These are phyloP conservation scores for Patella ulyssiponensis DNA, from an alignment of 2,888 invertebrate species.

Conservation along the genomic window DNA sequence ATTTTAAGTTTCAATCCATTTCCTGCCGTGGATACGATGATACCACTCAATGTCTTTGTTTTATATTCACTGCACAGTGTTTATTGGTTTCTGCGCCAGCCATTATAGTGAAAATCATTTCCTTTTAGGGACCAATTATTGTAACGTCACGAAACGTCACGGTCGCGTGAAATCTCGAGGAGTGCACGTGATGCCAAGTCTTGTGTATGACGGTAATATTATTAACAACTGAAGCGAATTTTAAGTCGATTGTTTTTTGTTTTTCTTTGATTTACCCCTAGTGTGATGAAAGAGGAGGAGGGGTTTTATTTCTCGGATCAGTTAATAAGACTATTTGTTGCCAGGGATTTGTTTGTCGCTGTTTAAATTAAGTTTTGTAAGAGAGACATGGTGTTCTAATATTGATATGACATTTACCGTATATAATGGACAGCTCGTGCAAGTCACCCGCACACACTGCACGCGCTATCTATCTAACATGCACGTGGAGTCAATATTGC, in stretches of 20 bases:
- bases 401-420: neutral
- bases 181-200: slow-evolving; percentile 6
- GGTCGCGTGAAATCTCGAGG: neutral
- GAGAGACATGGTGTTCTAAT: neutral
- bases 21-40: slow-evolving; percentile 18
- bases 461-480: neutral
- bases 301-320: neutral
- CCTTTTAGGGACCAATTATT: slow-evolving; percentile 13
- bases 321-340: neutral
- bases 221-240: too few relatives aligned
- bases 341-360: neutral
- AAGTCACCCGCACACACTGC: neutral
- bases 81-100: slow-evolving; percentile 22
- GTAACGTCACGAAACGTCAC: neutral
- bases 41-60: slow-evolving; percentile 24
- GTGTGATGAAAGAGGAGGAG: neutral
- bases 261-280: neutral
- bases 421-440: neutral
- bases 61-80: slow-evolving; percentile 16
- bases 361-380: neutral
- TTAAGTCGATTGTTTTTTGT: too few relatives aligned
- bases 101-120: slow-evolving; percentile 19
- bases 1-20: slow-evolving; percentile 22
- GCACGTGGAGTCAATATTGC: slow-evolving; percentile 6
- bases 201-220: too few relatives aligned